Base-by-base conservation (phyloP, 2,888 invertebrate species). In the Campoletis raptor region DNA sequence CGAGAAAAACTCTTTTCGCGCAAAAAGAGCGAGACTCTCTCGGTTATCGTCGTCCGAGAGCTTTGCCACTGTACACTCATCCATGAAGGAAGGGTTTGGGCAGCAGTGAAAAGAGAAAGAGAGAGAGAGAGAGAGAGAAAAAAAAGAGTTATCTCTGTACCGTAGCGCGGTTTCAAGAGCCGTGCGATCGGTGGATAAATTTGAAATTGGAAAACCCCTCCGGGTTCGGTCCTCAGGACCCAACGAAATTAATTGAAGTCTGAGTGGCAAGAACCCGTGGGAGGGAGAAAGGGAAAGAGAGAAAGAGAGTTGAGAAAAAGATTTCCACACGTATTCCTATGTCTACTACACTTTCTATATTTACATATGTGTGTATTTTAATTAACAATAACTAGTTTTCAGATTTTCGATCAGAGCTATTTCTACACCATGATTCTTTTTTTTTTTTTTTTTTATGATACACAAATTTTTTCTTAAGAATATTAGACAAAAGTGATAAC, bases 231-330 rank as follows among this genome's bases (percentile, higher is more conserved):
- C 42, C 73, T 18, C 76, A 73, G 88, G 89, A 90, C 88, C 85
- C 90, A 87, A 88, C 88, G 89, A 92, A 92, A 92, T 92, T 92
- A 92, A 92, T 92, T 92, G 89, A 91, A 92, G 90, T 92, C 91
- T 91, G 92, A 91, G 91, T 91, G 91, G 89, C 88, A 89, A 88
- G 87, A 85, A 84, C 86, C 85, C 81, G 81, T 84, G 48, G 83
- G 64, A 73, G 86, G 87, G 88, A 82, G 87, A 89, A 36, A 73
- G 86, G 87, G 88, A 82, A 86, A 89, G 84, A 81, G 87, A 88
- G 84, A 40, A 74, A 85, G 70, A 52, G 67, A 21, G 72, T 24
- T n/a, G 45, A 74, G 52, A 42, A 36, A 52, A 54, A 78, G 70
- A 79, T 72, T 5, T 30, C 61, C 57, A 24, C 69, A 79, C 61